phyloP scores from a whole-genome alignment of 1,140 invertebrate genomes.

The Drosophila asahinai region DNA sequence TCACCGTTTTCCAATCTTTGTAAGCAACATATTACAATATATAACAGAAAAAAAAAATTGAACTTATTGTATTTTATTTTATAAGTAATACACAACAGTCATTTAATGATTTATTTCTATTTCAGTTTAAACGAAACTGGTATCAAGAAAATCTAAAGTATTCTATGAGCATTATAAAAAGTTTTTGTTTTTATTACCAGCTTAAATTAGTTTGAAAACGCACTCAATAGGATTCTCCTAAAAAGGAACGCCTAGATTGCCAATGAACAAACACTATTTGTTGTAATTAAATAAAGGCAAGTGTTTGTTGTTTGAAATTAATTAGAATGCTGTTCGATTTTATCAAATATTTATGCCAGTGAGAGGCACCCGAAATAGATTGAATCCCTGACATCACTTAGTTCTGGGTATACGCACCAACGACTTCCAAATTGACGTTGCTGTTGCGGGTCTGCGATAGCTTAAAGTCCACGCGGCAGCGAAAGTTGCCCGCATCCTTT shows the following conservation, averaged over 20 bases:
- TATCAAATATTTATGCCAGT: neutral
- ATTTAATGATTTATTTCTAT: neutral
- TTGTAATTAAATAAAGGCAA: neutral
- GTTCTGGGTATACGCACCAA: conserved; percentile 88
- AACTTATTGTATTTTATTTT: too few species aligned
- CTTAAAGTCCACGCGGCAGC: conserved; percentile 92
- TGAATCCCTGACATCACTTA: conserved; percentile 15
- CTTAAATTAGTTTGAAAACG: too few species aligned
- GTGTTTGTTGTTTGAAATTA: neutral
- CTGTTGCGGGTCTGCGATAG: conserved; percentile 93
- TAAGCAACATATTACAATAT: neutral
- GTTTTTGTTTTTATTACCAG: too few species aligned
- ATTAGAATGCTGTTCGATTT: neutral
- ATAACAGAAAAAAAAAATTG: too few species aligned
- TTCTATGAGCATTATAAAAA: too few species aligned
- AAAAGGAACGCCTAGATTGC: too few species aligned
- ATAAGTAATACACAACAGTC: neutral
- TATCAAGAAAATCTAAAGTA: too few species aligned
- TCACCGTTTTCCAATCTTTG: neutral
- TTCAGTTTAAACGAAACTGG: too few species aligned
- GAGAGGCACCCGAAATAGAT: conserved; percentile 11
- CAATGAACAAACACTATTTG: neutral
- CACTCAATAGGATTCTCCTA: too few species aligned
- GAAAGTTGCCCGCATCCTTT: conserved; percentile 90
- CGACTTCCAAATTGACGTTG: conserved; percentile 91